A percentile compares a stretch with the other conserved stretches of the same genome.
Conservation (phyloP, 2,888 invertebrate species). For the Eupithecia insigniata region DNA sequence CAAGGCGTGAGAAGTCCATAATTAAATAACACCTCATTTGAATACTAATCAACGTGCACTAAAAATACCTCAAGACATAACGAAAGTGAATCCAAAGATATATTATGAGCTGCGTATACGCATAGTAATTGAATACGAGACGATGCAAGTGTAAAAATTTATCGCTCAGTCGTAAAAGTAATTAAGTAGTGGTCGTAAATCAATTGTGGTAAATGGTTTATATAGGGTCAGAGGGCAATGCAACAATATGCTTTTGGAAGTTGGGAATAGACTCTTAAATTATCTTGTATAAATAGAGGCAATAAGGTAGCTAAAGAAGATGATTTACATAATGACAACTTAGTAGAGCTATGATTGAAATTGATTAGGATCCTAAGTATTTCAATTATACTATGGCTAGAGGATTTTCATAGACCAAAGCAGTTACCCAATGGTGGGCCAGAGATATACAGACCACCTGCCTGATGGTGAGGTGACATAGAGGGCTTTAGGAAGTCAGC, state of each 20-base stretch:
- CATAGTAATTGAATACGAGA: slow-evolving; percentile 23
- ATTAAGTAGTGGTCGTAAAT: slow-evolving; percentile 57
- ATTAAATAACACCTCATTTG: slow-evolving; percentile 37
- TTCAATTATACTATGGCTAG: not conserved
- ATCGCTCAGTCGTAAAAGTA: slow-evolving; percentile 58
- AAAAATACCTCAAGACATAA: slow-evolving; percentile 30
- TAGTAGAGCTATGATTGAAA: not conserved
- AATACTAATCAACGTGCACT: slow-evolving; percentile 40
- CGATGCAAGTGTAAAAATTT: slow-evolving; percentile 28
- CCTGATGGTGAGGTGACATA: not conserved
- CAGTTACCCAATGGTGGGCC: not conserved
- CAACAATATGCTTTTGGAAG: slow-evolving; percentile 19
- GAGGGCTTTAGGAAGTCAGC: too few relatives aligned
- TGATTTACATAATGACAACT: not conserved
- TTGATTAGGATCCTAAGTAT: not conserved
- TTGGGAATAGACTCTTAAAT: not conserved
- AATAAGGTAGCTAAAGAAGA: not conserved
- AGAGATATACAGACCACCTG: not conserved
- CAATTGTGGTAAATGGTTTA: slow-evolving; percentile 47
- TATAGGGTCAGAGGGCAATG: slow-evolving; percentile 18
- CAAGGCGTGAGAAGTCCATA: slow-evolving; percentile 32
- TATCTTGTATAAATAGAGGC: not conserved
- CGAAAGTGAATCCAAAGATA: slow-evolving; percentile 36
- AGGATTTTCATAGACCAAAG: not conserved
- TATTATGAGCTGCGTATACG: slow-evolving; percentile 14